Evolutionary conservation across 2,797 vertebrate species (phyloP).

Genomic region (Phataginus tricuspis): DNA sequence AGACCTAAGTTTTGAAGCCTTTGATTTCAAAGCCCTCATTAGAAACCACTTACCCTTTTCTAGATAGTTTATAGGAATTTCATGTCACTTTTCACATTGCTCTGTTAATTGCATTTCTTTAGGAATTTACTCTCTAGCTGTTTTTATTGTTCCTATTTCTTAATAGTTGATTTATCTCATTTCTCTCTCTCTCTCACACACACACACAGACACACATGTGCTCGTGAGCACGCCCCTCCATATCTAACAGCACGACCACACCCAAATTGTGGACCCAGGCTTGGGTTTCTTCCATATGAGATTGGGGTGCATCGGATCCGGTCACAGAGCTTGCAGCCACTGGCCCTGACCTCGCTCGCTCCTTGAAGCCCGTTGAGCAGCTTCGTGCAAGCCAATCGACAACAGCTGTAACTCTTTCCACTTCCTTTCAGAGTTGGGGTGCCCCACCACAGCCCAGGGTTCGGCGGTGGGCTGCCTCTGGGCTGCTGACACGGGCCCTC

Average conservation of each 20-base stretch:
- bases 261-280: background rate
- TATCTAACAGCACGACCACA: background rate
- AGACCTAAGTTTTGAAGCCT: background rate
- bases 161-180: background rate
- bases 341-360: background rate
- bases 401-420: background rate
- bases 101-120: background rate
- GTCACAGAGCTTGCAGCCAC: background rate
- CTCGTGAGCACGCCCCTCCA: background rate
- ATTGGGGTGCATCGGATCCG: rapidly evolving
- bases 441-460: background rate
- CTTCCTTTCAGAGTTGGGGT: background rate
- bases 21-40: background rate
- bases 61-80: background rate
- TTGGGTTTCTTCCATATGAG: background rate
- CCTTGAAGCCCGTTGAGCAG: background rate
- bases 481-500: background rate
- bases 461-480: background rate
- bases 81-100: background rate
- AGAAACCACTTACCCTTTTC: background rate
- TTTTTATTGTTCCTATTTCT: background rate
- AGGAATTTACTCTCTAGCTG: background rate
- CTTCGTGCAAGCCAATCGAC: background rate
- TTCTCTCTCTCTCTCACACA: background rate
- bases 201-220: background rate